These are phyloP conservation scores for Orussus abietinus DNA, from an alignment of 1,140 invertebrate species.

Conservation along the genomic window DNA sequence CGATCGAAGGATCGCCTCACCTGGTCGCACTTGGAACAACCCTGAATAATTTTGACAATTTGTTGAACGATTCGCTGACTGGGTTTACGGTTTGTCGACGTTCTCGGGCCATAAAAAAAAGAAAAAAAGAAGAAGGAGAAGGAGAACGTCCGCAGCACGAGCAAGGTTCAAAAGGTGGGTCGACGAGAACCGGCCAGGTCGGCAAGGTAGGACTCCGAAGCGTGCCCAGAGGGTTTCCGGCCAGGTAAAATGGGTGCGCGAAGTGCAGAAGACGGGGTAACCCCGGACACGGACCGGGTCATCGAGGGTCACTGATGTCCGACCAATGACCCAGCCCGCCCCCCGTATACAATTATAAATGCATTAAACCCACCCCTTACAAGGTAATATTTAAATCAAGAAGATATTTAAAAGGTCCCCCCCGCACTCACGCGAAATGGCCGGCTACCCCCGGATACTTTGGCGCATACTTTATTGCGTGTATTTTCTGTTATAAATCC, in stretches of 20 bases:
- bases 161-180: conserved; percentile 36
- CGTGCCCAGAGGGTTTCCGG: conserved; percentile 20
- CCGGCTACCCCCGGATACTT: conserved; percentile 15
- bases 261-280: not conserved
- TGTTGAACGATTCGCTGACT: no score
- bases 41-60: no score
- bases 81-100: no score
- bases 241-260: conserved; percentile 9
- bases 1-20: no score
- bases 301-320: conserved; percentile 46
- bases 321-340: conserved; percentile 45
- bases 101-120: conserved; percentile 1
- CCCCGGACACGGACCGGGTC: conserved; percentile 27
- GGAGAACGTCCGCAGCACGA: conserved; percentile 24
- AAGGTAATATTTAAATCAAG: conserved; percentile 48
- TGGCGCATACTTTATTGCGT: conserved; percentile 39
- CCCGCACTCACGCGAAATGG: conserved; percentile 4
- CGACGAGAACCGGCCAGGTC: conserved; percentile 22
- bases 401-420: conserved; percentile 17
- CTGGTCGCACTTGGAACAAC: no score
- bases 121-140: conserved; percentile 11
- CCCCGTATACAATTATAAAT: conserved; percentile 49
- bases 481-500: conserved; percentile 50
- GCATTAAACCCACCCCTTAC: conserved; percentile 45
- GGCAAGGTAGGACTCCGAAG: conserved; percentile 25